Conservation (phyloP, 2,797 vertebrate genomes). For the Sitta carolinensis region DNA sequence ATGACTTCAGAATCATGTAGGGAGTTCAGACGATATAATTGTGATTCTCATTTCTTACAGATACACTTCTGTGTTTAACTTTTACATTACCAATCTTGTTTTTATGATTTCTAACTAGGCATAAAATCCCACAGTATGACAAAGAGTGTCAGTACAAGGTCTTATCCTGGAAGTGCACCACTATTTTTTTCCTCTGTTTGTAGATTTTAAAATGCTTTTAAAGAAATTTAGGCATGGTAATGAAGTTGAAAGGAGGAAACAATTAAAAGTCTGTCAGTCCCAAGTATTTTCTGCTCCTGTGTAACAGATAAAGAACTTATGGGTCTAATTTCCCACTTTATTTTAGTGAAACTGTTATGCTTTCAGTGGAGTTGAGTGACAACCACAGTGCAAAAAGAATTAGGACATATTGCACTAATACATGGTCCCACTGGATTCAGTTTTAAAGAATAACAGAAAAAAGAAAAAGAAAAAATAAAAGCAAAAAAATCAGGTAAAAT, state of each 20-base stretch:
- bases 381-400: not conserved
- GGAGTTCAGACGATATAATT: not conserved
- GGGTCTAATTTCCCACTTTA: not conserved
- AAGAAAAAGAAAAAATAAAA: accelerated
- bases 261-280: not conserved
- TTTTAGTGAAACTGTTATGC: not conserved
- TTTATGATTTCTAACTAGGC: not conserved
- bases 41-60: not conserved
- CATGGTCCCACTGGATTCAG: not conserved
- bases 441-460: not conserved
- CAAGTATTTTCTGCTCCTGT: not conserved
- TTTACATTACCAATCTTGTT: not conserved
- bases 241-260: not conserved
- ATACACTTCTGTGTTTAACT: not conserved
- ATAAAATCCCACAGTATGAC: not conserved
- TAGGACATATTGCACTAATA: not conserved
- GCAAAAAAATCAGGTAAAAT: not conserved
- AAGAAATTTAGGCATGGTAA: not conserved
- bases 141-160: not conserved
- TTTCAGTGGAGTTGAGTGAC: not conserved
- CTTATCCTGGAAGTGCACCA: not conserved
- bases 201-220: not conserved
- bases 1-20: not conserved
- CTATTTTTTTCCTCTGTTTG: not conserved
- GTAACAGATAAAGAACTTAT: not conserved